These are phyloP conservation scores for Sebastolobus alascanus DNA, from an alignment of 2,797 vertebrate species.

Conservation along the genomic window DNA sequence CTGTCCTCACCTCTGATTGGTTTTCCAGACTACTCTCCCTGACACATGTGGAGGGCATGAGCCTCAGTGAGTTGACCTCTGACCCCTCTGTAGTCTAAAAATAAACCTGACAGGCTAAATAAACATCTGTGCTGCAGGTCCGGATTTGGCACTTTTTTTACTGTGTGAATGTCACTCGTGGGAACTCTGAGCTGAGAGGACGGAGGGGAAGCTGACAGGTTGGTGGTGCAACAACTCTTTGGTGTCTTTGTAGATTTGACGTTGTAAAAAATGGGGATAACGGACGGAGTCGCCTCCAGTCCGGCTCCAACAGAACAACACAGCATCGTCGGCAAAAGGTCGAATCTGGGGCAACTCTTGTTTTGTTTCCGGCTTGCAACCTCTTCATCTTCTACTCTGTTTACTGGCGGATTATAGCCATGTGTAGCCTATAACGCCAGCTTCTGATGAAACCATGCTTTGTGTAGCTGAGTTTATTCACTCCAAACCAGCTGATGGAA, in stretches of 20 bases:
- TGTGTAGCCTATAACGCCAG: too few relatives aligned
- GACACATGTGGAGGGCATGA: slow-evolving; percentile 43
- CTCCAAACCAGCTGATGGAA: too few relatives aligned
- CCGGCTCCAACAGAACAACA: background rate
- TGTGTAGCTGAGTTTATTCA: too few relatives aligned
- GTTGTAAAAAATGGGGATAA: background rate
- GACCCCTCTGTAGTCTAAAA: slow-evolving; percentile 66
- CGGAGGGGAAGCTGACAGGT: slow-evolving; percentile 4
- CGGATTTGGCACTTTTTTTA: slow-evolving; percentile 33
- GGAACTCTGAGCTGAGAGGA: slow-evolving; percentile 41
- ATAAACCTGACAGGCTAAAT: slow-evolving; percentile 62
- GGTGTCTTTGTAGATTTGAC: background rate
- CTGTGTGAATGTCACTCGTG: slow-evolving; percentile 35
- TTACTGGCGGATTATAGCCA: too few relatives aligned
- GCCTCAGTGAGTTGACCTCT: slow-evolving; percentile 61
- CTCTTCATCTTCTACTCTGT: too few relatives aligned
- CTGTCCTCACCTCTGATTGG: slow-evolving; percentile 47
- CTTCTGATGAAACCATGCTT: too few relatives aligned
- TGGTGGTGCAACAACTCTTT: background rate
- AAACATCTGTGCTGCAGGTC: slow-evolving; percentile 69
- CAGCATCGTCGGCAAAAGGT: background rate
- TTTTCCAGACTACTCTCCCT: slow-evolving; percentile 55
- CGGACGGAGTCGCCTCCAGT: background rate
- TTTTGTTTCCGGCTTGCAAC: too few relatives aligned
- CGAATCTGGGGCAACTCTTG: background rate